Evolutionary conservation across 2,113 vertebrate species (phyloP), one percentile per base, ranked within the genome.

Genomic region (Nyctibius bracteatus): DNA sequence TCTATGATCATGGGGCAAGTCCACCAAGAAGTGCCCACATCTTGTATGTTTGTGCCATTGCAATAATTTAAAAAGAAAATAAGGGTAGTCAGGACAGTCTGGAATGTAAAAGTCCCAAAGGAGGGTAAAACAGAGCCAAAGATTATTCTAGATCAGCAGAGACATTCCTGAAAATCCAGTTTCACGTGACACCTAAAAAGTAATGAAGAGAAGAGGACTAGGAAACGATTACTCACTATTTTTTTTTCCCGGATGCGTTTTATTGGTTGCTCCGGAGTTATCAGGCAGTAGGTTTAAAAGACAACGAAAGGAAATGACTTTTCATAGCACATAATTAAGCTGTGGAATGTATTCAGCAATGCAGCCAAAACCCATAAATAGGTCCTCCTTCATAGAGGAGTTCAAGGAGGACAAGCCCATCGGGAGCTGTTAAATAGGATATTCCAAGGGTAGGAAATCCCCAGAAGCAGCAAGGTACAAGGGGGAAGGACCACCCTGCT

Each of bases 401-500:
- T 80, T 86, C 67, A 59, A 61, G 75, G 81, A 94, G 92, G 90
- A 92, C 58, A 2, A 21, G 62, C 46, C 61, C 84, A 25, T 11
- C 0, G 37, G 84, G 7, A 46, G 62, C 19, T 51, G 13, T 65
- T 6, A 33, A 73, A 94, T 0, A 28, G 78, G 86, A 52, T 55
- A 49, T 68, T 88, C 86, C 65, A 46, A 92, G 81, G 68, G 77
- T 14, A 65, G 91, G 88, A 81, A 87, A 94, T 55, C 63, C 78
- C 88, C 81, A 46, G 81, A 65, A 94, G 63, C 51, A 39, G 59
- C 18, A 8, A 70, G 28, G 21, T 39, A 20, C 10, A 0, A 8
- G 67, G 14, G 44, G 46, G 43, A 51, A 43, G 43, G 49, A 55
- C 72, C 72, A 30, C 57, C 21, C 43, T 10, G 30, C 51, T 66